A percentile compares a stretch with the other conserved stretches of the same genome.
Evolutionary conservation across 2,113 vertebrate species (phyloP).

Genomic region (Dicentrarchus labrax): DNA sequence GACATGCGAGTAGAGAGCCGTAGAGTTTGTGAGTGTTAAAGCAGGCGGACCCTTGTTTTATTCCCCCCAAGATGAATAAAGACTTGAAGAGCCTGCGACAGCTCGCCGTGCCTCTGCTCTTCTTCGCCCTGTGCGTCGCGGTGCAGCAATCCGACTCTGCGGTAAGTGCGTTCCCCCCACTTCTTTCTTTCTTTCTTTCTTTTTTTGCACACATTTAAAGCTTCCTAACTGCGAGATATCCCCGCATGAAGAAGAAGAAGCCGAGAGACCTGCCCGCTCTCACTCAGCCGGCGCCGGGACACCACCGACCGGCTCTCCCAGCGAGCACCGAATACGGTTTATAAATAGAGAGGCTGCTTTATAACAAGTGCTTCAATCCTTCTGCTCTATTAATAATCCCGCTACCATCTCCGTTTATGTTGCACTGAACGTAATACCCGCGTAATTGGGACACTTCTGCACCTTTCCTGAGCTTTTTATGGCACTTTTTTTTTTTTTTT

Average conservation of each 20-base stretch:
- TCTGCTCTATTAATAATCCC: conserved; percentile 47
- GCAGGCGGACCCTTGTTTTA: conserved; percentile 70
- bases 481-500: neutral
- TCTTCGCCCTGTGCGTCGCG: conserved; percentile 75
- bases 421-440: conserved; percentile 15
- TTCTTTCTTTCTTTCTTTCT: neutral
- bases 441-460: neutral
- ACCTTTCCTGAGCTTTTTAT: neutral
- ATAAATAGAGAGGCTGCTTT: conserved; percentile 75
- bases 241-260: neutral
- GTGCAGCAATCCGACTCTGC: conserved; percentile 77
- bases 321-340: conserved; percentile 31
- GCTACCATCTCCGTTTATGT: neutral
- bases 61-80: conserved; percentile 76
- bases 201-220: neutral
- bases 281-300: conserved; percentile 34
- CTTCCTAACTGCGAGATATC: neutral
- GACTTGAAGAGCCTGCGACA: conserved; percentile 69
- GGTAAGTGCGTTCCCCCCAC: conserved; percentile 76
- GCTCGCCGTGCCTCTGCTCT: conserved; percentile 69
- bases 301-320: conserved; percentile 23
- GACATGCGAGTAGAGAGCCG: conserved; percentile 60
- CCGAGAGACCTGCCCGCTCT: conserved; percentile 27
- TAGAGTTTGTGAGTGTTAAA: conserved; percentile 64
- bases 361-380: conserved; percentile 55